These are phyloP conservation scores for Catharus bicknelli DNA, from an alignment of 2,113 vertebrate species.

Conservation along the genomic window DNA sequence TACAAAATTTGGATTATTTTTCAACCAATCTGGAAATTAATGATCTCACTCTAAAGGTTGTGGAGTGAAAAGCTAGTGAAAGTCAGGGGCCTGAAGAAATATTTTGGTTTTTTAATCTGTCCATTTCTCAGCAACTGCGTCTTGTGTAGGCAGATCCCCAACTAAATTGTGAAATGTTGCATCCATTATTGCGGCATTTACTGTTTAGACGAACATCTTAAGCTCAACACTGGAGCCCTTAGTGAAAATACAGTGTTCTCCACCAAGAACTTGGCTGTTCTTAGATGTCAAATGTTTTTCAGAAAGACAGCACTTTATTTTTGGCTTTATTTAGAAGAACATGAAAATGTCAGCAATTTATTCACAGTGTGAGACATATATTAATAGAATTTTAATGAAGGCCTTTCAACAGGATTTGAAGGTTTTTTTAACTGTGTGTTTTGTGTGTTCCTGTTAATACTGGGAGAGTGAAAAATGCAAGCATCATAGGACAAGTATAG, in stretches of 20 bases:
- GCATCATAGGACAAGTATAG: background rate
- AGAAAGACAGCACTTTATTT: constrained; percentile 25
- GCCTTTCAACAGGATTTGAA: constrained; percentile 39
- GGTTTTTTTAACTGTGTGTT: background rate
- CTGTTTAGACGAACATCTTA: constrained; percentile 6
- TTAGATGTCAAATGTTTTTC: background rate
- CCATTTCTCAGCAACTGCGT: constrained; percentile 7
- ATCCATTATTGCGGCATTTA: constrained; percentile 12
- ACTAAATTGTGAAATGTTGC: constrained; percentile 41
- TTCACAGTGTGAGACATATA: constrained; percentile 63
- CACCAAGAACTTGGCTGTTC: constrained; percentile 23
- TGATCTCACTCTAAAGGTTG: background rate
- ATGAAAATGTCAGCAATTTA: constrained; percentile 35
- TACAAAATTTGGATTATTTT: background rate
- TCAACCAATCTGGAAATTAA: background rate
- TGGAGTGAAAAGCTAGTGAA: background rate
- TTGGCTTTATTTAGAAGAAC: constrained; percentile 35
- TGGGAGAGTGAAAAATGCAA: constrained; percentile 1
- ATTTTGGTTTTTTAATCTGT: background rate
- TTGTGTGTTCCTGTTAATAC: constrained; percentile 25
- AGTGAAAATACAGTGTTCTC: background rate
- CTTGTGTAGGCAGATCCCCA: constrained; percentile 34
- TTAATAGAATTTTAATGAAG: constrained; percentile 66
- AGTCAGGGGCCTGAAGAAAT: background rate
- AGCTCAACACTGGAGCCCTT: constrained; percentile 3